phyloP scores from a whole-genome alignment of 2,113 vertebrate genomes.

The Apteryx owenii region DNA sequence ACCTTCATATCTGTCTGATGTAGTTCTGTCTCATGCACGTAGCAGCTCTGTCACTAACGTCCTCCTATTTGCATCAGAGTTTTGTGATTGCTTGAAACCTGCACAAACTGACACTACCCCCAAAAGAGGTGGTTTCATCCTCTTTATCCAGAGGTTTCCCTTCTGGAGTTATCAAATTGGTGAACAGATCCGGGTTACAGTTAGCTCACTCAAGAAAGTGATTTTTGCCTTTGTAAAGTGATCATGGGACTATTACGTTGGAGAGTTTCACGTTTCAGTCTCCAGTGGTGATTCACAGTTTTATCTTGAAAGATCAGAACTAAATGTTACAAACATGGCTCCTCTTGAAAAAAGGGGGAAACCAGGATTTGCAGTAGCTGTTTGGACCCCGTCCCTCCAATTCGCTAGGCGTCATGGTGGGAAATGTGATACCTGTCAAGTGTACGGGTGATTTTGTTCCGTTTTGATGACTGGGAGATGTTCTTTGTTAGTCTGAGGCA shows the following conservation, averaged over 20 bases:
- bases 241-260: not conserved
- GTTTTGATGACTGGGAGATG: not conserved
- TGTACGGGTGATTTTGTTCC: not conserved
- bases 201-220: not conserved
- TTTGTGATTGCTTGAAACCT: too few species aligned
- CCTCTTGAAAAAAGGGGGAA: not conserved
- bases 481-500: not conserved
- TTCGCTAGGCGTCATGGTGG: not conserved
- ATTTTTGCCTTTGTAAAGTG: not conserved
- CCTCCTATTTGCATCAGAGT: too few species aligned
- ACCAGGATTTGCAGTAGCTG: fast-evolving
- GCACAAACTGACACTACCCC: too few species aligned
- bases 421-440: not conserved
- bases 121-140: too few species aligned
- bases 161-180: not conserved
- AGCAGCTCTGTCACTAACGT: too few species aligned
- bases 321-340: not conserved
- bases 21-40: too few species aligned
- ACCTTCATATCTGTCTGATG: too few species aligned
- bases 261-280: not conserved
- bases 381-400: not conserved
- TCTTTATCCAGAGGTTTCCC: too few species aligned
- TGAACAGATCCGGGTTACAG: not conserved
- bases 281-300: not conserved
- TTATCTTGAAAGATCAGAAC: not conserved